These are phyloP conservation scores for Amblyopsis rosae DNA, from an alignment of 2,113 vertebrate species.

Conservation along the genomic window DNA sequence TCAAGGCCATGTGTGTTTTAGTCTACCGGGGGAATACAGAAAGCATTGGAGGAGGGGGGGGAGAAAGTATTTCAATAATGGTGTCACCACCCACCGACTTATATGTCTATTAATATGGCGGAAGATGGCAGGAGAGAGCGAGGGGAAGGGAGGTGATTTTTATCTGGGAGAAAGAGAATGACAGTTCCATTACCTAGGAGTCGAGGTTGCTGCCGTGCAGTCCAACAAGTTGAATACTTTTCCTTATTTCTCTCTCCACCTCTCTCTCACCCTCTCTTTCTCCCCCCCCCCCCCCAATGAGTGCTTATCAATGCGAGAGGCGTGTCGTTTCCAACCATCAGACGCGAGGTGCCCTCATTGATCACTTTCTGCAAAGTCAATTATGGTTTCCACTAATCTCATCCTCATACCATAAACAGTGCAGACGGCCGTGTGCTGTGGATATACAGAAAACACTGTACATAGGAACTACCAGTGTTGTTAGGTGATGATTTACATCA, in stretches of 20 bases:
- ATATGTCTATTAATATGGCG: constrained; percentile 65
- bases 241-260: background rate
- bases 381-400: constrained; percentile 62
- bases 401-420: constrained; percentile 10
- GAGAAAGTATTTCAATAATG: constrained; percentile 57
- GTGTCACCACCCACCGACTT: constrained; percentile 60
- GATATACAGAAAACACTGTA: background rate
- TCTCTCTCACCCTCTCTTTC: constrained; percentile 6
- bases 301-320: constrained; percentile 71
- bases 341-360: constrained; percentile 49
- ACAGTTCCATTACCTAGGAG: constrained; percentile 78
- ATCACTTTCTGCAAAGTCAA: constrained; percentile 62
- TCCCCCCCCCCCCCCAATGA: constrained; percentile 26
- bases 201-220: constrained; percentile 59
- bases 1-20: constrained; percentile 14
- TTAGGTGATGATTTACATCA: background rate
- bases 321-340: constrained; percentile 51
- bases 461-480: background rate
- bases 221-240: constrained; percentile 58
- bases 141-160: constrained; percentile 53
- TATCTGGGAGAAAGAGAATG: constrained; percentile 73
- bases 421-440: background rate
- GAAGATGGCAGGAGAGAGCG: constrained; percentile 49
- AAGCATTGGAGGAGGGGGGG: constrained; percentile 15
- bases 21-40: constrained; percentile 36